These are phyloP conservation scores for Rallus crepitans DNA, from an alignment of 2,797 vertebrate genomes.

Conservation along the genomic window DNA sequence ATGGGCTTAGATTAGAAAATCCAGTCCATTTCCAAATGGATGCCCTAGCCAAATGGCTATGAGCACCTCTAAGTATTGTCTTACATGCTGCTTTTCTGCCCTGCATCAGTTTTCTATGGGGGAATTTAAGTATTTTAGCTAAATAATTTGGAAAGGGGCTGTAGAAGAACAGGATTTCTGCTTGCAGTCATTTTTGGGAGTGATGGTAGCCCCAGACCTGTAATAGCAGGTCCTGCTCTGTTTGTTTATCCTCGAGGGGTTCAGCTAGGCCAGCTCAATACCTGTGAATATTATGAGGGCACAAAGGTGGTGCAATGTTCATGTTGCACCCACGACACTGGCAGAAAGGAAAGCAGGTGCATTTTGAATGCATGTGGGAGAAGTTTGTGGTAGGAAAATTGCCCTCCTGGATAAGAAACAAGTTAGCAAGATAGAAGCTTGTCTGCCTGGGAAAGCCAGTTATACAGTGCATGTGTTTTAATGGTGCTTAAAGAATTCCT, in stretches of 20 bases:
- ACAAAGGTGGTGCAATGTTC: not conserved
- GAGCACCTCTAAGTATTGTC: not conserved
- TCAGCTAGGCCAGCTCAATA: not conserved
- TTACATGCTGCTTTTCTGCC: not conserved
- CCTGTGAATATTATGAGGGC: not conserved
- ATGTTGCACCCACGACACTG: not conserved
- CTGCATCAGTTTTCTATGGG: not conserved
- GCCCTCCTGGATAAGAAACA: not conserved
- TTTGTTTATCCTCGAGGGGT: conserved; percentile 14
- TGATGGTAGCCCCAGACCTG: not conserved
- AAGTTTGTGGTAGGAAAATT: not conserved
- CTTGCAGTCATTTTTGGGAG: not conserved
- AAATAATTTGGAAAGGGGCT: not conserved
- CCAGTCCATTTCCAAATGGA: not conserved
- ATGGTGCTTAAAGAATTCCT: not conserved
- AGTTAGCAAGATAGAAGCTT: not conserved
- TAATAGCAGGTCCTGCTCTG: not conserved
- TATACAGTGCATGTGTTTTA: not conserved
- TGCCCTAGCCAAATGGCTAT: not conserved
- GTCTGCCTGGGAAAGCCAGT: not conserved
- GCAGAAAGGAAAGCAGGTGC: not conserved
- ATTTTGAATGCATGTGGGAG: not conserved
- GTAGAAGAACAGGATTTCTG: not conserved
- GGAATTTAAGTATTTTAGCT: not conserved
- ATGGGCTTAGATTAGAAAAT: not conserved